phyloP scores from a whole-genome alignment of 2,888 invertebrate species.

The Plemyria rubiginata region DNA sequence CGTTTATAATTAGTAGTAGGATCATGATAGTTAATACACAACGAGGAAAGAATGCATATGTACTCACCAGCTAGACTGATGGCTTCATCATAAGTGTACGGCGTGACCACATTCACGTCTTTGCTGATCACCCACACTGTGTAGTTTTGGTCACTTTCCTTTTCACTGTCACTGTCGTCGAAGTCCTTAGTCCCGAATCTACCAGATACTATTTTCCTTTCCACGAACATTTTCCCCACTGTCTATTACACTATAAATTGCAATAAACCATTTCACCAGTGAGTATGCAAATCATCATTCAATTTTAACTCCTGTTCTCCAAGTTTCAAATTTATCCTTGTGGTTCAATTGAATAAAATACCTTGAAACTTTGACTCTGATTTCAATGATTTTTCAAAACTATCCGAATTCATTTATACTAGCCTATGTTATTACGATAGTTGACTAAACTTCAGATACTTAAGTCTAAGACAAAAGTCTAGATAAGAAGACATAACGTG shows the following conservation, averaged over 20 bases:
- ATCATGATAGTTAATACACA: no score
- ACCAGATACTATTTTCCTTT: conserved; percentile 18
- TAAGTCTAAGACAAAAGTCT: no score
- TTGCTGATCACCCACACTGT: conserved; percentile 33
- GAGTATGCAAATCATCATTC: no score
- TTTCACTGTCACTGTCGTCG: conserved; percentile 29
- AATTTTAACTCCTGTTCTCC: no score
- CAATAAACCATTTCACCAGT: neutral
- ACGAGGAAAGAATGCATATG: neutral
- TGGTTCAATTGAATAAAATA: no score
- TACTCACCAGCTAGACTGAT: conserved; percentile 36
- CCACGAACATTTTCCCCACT: conserved; percentile 15
- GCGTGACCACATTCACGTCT: conserved; percentile 23
- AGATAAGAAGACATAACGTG: neutral
- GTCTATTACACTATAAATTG: neutral
- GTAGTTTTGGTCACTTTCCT: conserved; percentile 16
- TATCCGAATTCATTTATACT: no score
- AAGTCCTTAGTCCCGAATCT: conserved; percentile 11
- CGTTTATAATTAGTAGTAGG: no score
- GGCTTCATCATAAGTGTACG: conserved; percentile 39
- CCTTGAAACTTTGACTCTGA: no score
- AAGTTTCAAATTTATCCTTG: no score
- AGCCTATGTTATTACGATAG: no score
- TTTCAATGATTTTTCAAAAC: no score
- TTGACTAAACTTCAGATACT: no score